Evolutionary conservation across 1,140 invertebrate genomes (phyloP).

Genomic region (Drosophila equinoxialis): DNA sequence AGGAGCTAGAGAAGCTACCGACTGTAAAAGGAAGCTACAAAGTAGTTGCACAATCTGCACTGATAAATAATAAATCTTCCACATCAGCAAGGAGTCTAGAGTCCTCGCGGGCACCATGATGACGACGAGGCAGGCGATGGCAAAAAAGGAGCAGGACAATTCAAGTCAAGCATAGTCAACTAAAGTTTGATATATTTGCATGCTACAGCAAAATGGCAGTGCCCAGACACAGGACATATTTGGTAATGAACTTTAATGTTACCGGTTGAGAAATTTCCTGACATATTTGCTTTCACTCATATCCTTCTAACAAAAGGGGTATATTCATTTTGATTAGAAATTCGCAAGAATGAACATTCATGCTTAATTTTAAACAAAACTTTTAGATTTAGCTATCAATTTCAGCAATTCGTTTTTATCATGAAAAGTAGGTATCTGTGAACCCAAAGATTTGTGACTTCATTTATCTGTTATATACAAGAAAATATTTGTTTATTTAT

Average conservation of each 20-base stretch:
- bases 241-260: conserved; percentile 70
- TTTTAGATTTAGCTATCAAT: no score
- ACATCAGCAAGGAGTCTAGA: conserved; percentile 52
- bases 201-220: conserved; percentile 55
- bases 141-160: conserved; percentile 25
- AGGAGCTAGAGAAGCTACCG: conserved; percentile 1
- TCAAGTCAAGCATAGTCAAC: conserved; percentile 46
- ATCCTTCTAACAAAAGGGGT: not conserved
- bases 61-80: conserved; percentile 76
- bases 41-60: conserved; percentile 70
- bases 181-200: conserved; percentile 63
- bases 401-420: no score
- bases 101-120: conserved; percentile 14
- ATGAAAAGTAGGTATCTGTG: no score
- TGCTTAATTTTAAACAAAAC: no score
- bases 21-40: conserved; percentile 30
- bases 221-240: conserved; percentile 50
- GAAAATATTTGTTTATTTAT: no score
- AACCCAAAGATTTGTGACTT: no score
- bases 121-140: conserved; percentile 4
- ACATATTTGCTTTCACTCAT: not conserved
- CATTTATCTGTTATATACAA: no score
- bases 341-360: not conserved
- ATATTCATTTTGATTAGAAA: not conserved
- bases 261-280: conserved; percentile 11